phyloP scores from a whole-genome alignment of 1,140 invertebrate species.

The Ceratosolen solmsi region DNA sequence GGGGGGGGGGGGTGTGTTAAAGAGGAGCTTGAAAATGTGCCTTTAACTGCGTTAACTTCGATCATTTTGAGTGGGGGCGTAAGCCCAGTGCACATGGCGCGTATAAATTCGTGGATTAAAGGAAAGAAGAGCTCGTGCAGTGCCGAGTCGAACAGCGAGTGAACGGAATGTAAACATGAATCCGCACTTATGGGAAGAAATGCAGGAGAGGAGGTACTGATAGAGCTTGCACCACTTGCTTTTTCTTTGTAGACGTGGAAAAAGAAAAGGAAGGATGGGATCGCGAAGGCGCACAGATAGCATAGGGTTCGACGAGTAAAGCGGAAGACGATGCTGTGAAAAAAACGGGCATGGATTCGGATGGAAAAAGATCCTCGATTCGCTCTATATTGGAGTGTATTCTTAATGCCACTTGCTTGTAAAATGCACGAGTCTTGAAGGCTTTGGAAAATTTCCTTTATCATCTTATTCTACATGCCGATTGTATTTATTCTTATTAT shows the following conservation, averaged over 20 bases:
- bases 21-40: background rate
- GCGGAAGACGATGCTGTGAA: background rate
- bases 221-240: background rate
- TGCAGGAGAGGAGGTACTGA: background rate
- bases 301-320: conserved; percentile 26
- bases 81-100: conserved; percentile 11
- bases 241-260: background rate
- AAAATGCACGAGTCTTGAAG: background rate
- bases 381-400: background rate
- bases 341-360: conserved; percentile 12
- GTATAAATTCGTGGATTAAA: conserved; percentile 45
- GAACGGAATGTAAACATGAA: conserved; percentile 52
- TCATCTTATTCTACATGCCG: background rate
- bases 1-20: no score
- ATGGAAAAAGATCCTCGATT: background rate
- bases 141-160: conserved; percentile 14
- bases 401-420: conserved; percentile 5
- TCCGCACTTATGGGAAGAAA: conserved; percentile 52
- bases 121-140: conserved; percentile 4
- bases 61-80: conserved; percentile 26
- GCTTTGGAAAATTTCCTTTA: background rate
- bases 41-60: background rate
- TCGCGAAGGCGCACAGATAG: conserved; percentile 8
- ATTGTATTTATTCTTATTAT: no score
- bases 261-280: conserved; percentile 12